Conservation (phyloP, 2,113 vertebrate genomes). For the Bujurquina vittata region DNA sequence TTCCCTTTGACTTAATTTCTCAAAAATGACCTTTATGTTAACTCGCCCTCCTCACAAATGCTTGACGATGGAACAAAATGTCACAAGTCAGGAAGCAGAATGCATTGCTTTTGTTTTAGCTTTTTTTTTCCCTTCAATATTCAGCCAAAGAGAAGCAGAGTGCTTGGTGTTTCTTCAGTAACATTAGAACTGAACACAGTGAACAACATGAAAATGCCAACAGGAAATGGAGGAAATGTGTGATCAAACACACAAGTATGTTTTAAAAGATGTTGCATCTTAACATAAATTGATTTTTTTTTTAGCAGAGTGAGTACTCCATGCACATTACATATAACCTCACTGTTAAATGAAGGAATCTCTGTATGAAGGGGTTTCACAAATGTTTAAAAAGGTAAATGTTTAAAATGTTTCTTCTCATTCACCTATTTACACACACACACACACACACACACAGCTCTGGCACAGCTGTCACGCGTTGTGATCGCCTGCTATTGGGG, state of each 20-base stretch:
- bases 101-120: not conserved
- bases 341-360: not conserved
- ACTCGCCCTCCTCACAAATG: slow-evolving; percentile 15
- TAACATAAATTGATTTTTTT: not conserved
- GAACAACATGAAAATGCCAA: slow-evolving; percentile 39
- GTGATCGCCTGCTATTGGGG: not conserved
- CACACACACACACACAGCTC: not conserved
- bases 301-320: not conserved
- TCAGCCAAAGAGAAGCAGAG: slow-evolving; percentile 10
- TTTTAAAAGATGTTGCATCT: not conserved
- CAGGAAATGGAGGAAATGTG: slow-evolving; percentile 18
- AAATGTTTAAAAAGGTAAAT: too few relatives aligned
- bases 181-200: slow-evolving; percentile 13
- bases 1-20: slow-evolving; percentile 19
- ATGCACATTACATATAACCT: not conserved
- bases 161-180: slow-evolving; percentile 23
- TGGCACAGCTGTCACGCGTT: not conserved
- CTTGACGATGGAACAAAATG: slow-evolving; percentile 46
- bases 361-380: not conserved
- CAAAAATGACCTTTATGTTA: slow-evolving; percentile 36
- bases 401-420: not conserved
- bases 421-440: not conserved
- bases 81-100: slow-evolving; percentile 31
- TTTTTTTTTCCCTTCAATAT: not conserved
- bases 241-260: slow-evolving; percentile 17